Percentiles rank a stretch among this genome's conserved stretches.
Conservation (phyloP, 2,113 vertebrate genomes). For the Campylomormyrus tamandua region DNA sequence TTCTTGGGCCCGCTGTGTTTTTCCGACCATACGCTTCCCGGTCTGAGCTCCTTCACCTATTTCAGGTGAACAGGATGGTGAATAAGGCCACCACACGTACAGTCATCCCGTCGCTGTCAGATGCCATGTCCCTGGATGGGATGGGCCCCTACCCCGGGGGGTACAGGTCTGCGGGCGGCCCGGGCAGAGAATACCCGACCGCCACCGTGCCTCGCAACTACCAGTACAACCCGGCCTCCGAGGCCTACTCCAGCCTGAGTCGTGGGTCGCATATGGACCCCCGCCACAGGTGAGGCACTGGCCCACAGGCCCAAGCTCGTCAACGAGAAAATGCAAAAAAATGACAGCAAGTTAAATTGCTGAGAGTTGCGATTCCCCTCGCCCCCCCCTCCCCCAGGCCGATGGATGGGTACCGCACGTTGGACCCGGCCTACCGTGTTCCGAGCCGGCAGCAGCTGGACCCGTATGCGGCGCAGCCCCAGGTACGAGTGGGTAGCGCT, state of each 20-base stretch:
- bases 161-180: constrained; percentile 61
- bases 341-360: too few relatives aligned
- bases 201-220: constrained; percentile 87
- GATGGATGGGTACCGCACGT: constrained; percentile 62
- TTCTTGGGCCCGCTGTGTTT: neutral
- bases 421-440: constrained; percentile 74
- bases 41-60: neutral
- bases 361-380: neutral
- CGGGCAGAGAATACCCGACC: constrained; percentile 71
- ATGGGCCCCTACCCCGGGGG: constrained; percentile 63
- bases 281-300: constrained; percentile 64
- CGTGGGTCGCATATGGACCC: constrained; percentile 79
- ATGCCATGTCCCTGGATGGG: constrained; percentile 67
- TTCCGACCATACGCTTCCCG: neutral
- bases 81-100: constrained; percentile 84
- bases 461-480: constrained; percentile 84
- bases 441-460: constrained; percentile 78
- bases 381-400: constrained; percentile 1
- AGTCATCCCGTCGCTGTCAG: constrained; percentile 66
- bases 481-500: constrained; percentile 83
- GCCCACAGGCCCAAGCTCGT: neutral
- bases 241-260: constrained; percentile 76
- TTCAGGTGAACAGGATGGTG: constrained; percentile 85
- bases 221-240: constrained; percentile 72
- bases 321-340: neutral